Percentiles rank a stretch among this genome's conserved stretches.
phyloP scores from a whole-genome alignment of 1,140 invertebrate genomes.

The Schlechtendalia chinensis region DNA sequence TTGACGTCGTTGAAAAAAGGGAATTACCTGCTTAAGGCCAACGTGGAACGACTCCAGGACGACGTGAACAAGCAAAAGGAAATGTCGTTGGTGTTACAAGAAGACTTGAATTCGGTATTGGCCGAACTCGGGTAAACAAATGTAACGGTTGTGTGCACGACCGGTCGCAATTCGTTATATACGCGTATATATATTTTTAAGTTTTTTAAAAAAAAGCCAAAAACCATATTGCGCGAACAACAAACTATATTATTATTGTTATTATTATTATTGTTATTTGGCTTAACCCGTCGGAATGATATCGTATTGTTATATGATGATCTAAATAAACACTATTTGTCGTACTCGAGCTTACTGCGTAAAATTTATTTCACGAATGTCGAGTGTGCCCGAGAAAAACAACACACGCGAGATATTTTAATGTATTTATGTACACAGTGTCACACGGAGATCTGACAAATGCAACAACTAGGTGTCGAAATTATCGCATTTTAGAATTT shows the following conservation, averaged over 20 bases:
- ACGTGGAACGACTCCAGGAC: constrained; percentile 80
- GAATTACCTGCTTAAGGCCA: constrained; percentile 79
- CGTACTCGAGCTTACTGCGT: background rate
- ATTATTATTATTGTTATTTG: background rate
- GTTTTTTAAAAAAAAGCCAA: background rate
- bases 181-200: no score
- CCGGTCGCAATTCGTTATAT: background rate
- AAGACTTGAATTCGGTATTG: constrained; percentile 78
- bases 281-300: background rate
- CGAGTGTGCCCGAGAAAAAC: background rate
- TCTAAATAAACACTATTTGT: background rate
- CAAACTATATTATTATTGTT: background rate
- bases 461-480: no score
- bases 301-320: background rate
- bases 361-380: background rate
- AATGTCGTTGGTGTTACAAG: constrained; percentile 70
- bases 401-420: background rate
- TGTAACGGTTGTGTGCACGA: background rate
- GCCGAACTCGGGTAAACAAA: constrained; percentile 66
- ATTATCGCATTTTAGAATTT: no score
- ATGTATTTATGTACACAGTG: no score
- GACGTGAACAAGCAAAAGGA: constrained; percentile 78
- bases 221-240: background rate
- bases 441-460: no score
- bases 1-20: constrained; percentile 78